Conservation (phyloP, 2,797 vertebrate species). For the Dendrocincla fuliginosa region DNA sequence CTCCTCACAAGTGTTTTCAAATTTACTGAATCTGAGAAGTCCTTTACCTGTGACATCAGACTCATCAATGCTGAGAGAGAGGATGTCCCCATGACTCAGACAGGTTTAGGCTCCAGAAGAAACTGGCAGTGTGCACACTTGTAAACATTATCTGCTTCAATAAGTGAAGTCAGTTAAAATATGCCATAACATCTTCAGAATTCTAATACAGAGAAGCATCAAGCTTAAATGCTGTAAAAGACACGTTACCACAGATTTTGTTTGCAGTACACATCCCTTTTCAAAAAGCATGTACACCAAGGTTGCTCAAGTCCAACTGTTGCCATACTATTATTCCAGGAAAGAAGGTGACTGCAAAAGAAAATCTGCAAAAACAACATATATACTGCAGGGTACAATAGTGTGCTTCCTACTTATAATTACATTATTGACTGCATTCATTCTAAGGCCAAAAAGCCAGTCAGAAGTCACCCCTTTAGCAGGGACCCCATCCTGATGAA, state of each 20-base stretch:
- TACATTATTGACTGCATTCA: background rate
- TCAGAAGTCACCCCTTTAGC: background rate
- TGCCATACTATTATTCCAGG: background rate
- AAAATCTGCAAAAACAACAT: background rate
- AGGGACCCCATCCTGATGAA: background rate
- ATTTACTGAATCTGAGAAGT: background rate
- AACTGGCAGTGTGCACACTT: background rate
- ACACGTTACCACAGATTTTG: background rate
- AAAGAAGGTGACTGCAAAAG: background rate
- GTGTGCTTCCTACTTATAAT: background rate
- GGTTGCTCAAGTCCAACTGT: background rate
- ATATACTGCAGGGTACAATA: background rate
- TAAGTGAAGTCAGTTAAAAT: background rate
- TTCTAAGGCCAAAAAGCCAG: background rate
- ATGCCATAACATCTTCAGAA: background rate
- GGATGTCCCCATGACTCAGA: background rate
- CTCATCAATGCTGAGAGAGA: background rate
- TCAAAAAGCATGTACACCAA: background rate
- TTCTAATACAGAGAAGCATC: background rate
- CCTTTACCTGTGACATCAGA: background rate
- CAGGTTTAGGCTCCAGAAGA: background rate
- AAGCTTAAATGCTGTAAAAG: background rate
- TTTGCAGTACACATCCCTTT: background rate
- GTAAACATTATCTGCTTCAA: background rate
- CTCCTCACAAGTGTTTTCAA: background rate